phyloP scores from a whole-genome alignment of 1,140 invertebrate genomes.

The Eriocheir sinensis region DNA sequence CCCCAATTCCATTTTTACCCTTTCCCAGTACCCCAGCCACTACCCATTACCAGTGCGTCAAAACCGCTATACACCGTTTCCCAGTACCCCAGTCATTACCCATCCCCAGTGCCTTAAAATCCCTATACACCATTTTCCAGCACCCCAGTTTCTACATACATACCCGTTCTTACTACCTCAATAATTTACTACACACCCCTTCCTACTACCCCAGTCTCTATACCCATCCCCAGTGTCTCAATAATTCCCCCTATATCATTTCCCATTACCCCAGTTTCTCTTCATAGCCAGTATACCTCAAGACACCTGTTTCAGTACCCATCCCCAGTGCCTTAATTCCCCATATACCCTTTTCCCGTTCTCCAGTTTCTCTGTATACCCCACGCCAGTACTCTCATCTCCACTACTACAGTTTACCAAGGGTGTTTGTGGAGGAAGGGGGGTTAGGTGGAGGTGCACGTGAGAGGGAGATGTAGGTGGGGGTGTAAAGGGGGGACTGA shows the following conservation, averaged over 20 bases:
- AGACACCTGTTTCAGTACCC: too few relatives aligned
- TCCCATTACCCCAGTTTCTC: background rate
- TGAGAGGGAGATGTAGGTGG: background rate
- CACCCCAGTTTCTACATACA: too few relatives aligned
- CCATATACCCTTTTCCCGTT: background rate
- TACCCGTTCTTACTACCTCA: too few relatives aligned
- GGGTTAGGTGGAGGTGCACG: background rate
- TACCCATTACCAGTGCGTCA: too few relatives aligned
- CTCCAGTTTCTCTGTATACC: background rate
- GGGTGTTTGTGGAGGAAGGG: background rate
- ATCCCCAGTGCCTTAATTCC: too few relatives aligned
- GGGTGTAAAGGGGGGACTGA: background rate
- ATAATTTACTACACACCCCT: background rate
- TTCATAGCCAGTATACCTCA: background rate
- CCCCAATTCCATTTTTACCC: too few relatives aligned
- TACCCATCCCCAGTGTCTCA: background rate
- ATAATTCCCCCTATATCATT: background rate
- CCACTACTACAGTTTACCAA: background rate
- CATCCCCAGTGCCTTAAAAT: too few relatives aligned
- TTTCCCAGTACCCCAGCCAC: too few relatives aligned
- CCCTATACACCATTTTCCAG: too few relatives aligned
- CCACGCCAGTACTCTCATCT: background rate
- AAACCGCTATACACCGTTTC: too few relatives aligned
- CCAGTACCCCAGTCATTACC: too few relatives aligned
- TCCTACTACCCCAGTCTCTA: background rate